Evolutionary conservation across 2,113 vertebrate species (phyloP), one percentile per base, ranked within the genome.

Genomic region (Larimichthys crocea): DNA sequence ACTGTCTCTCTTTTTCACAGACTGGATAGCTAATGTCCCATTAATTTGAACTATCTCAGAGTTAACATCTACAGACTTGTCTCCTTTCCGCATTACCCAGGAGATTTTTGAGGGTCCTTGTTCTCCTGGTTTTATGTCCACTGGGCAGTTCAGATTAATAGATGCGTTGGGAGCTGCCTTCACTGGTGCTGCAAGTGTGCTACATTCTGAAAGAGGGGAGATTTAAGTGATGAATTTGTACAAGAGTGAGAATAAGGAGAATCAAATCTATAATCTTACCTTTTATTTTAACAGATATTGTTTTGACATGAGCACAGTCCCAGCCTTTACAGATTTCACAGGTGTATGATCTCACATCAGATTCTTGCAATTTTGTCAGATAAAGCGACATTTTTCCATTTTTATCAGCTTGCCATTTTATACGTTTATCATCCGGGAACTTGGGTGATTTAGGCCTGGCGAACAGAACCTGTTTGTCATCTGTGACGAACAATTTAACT

Each of bases 251-350:
- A 71, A 55, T 31, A 8, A 26, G 16, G 10, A 29, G 6, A n/a
- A 31, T 15, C 24, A 26, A 66, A 70, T 20, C 8, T 8, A 6
- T 3, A 5, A 15, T 50, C 42, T 85, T 87, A 92, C 93, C 84
- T 91, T 81, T 93, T 16, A 93, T 52, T 89, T 75, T 91, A 10
- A 93, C 66, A 65, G 52, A 66, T 70, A 89, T 75, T 10, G 74
- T 84, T 82, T n/a, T 83, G 29, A 22, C 10, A 29, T 4, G 0
- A 8, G 66, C 0, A 16, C 35, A 7, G 3, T 83, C 31, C 91
- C 91, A 93, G 60, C 62, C 89, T 42, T 48, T 1, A 17, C 68
- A 91, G 17, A 74, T 55, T 81, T 88, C 61, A 80, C 76, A 93
- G 22, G 6, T 42, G 48, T 93, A 93, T 7, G 29, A 8, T 22